phyloP scores from a whole-genome alignment of 2,888 invertebrate species.

The Papilio demoleus region DNA sequence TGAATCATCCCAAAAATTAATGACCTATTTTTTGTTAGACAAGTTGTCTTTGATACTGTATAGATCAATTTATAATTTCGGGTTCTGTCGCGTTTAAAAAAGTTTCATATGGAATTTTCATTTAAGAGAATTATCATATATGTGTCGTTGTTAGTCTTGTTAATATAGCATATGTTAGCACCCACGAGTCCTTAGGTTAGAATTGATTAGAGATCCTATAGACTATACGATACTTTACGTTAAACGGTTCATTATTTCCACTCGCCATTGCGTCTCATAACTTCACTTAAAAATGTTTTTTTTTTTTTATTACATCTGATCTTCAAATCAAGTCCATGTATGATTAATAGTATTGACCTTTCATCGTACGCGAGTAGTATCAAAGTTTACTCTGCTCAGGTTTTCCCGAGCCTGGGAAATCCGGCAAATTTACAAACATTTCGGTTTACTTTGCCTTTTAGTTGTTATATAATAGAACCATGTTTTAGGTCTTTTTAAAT shows the following conservation, averaged over 20 bases:
- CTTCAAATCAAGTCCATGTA: background rate
- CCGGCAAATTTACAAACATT: conserved; percentile 47
- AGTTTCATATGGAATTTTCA: no score
- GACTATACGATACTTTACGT: background rate
- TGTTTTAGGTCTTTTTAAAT: conserved; percentile 37
- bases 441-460: conserved; percentile 38
- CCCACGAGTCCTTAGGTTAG: no score
- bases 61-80: background rate
- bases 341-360: conserved; percentile 31
- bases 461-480: conserved; percentile 32
- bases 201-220: background rate
- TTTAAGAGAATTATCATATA: no score
- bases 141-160: no score
- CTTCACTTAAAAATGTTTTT: background rate
- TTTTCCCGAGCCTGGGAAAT: conserved; percentile 51
- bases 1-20: conserved; percentile 10
- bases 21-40: conserved; percentile 9
- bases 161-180: no score
- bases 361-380: conserved; percentile 32
- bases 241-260: background rate
- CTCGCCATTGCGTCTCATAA: background rate
- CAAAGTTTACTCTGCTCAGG: conserved; percentile 40
- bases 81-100: no score
- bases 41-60: background rate
- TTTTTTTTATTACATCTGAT: background rate